Evolutionary conservation across 1,140 invertebrate genomes (phyloP).

Genomic region (Hyles vespertilio): DNA sequence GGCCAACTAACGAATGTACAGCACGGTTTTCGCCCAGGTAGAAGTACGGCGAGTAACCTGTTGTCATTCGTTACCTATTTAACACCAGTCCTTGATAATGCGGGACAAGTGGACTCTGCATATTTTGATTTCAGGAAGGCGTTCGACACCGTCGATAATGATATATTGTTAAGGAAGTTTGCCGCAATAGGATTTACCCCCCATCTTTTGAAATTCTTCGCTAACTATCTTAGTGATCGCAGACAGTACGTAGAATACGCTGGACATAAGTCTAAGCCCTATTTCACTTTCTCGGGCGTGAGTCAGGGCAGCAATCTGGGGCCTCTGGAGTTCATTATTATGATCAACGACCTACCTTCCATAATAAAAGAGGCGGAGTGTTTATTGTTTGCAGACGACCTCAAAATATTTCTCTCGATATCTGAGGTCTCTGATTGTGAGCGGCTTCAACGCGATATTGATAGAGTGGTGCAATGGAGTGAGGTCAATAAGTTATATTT

Average conservation of each 20-base stretch:
- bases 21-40: slow-evolving; percentile 2
- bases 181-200: slow-evolving; percentile 1
- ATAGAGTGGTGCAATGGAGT: slow-evolving; percentile 27
- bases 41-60: background rate
- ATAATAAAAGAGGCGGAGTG: slow-evolving; percentile 10
- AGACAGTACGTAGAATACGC: slow-evolving; percentile 8
- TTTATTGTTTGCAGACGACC: slow-evolving; percentile 30
- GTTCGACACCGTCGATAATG: background rate
- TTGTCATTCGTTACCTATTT: background rate
- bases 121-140: slow-evolving; percentile 4
- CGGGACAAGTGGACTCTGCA: background rate
- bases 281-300: slow-evolving; percentile 25
- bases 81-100: background rate
- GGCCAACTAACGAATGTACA: background rate
- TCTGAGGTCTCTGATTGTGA: slow-evolving; percentile 12
- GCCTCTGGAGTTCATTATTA: slow-evolving; percentile 21
- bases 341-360: slow-evolving; percentile 29
- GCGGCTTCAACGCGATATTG: slow-evolving; percentile 18
- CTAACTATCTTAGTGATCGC: slow-evolving; percentile 1
- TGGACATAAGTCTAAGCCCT: slow-evolving; percentile 12
- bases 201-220: background rate
- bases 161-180: background rate
- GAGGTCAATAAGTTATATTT: slow-evolving; percentile 25
- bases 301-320: slow-evolving; percentile 31
- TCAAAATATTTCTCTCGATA: slow-evolving; percentile 20